Percentiles rank a stretch among this genome's conserved stretches.
Conservation (phyloP, 2,113 vertebrate species). For the Salvelinus alpinus region DNA sequence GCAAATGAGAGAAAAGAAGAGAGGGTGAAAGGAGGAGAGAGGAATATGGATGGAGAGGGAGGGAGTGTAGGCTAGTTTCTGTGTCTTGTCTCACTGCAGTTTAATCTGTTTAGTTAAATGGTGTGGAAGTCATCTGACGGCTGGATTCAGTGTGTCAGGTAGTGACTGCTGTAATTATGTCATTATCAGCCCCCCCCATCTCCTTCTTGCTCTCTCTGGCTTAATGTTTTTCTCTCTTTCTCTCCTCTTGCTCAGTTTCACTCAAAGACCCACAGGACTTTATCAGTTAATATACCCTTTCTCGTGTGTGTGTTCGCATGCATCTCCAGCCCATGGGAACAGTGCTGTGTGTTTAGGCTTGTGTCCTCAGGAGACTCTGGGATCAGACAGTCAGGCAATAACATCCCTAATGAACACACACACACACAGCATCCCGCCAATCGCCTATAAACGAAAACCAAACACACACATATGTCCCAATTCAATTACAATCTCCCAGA, state of each 20-base stretch:
- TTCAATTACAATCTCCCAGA: conserved; percentile 65
- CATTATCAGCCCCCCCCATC: conserved; percentile 57
- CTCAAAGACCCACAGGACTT: not conserved
- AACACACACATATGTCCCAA: conserved; percentile 47
- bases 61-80: conserved; percentile 36
- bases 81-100: conserved; percentile 57
- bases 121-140: conserved; percentile 78
- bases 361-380: conserved; percentile 53
- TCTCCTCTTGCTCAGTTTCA: not conserved
- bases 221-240: conserved; percentile 14
- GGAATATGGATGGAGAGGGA: conserved; percentile 2
- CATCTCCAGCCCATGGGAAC: conserved; percentile 62
- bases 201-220: conserved; percentile 5
- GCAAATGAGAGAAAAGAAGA: not conserved
- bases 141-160: conserved; percentile 76
- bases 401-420: conserved; percentile 38
- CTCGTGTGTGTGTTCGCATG: conserved; percentile 12
- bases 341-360: conserved; percentile 60
- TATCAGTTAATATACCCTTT: not conserved
- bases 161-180: conserved; percentile 79
- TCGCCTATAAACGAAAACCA: conserved; percentile 57
- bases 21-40: conserved; percentile 29
- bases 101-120: conserved; percentile 79
- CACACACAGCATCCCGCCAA: conserved; percentile 44
- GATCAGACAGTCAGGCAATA: conserved; percentile 71